Percentiles rank a stretch among this genome's conserved stretches.
Conservation (phyloP, 2,113 vertebrate species). For the Corydoras sp. region DNA sequence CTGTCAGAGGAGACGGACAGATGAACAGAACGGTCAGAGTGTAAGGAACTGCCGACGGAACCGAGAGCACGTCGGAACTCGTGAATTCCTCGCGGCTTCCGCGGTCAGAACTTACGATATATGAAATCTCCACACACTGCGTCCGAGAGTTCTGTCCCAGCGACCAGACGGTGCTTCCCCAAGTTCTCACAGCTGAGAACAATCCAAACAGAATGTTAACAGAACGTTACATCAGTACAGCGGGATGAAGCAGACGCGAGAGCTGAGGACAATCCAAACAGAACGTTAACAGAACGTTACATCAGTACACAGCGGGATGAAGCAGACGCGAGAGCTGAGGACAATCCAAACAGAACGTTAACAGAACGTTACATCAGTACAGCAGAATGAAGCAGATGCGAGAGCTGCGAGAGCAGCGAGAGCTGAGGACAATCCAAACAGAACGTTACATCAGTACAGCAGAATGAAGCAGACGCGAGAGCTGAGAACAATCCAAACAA, state of each 20-base stretch:
- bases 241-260: constrained; percentile 17
- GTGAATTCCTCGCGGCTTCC: neutral
- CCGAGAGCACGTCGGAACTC: too few relatives aligned
- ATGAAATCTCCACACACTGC: constrained; percentile 7
- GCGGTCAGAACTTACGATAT: neutral
- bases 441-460: neutral
- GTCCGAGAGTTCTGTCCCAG: neutral
- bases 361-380: neutral
- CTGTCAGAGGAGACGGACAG: neutral
- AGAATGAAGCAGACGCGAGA: constrained; percentile 19
- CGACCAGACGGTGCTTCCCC: neutral
- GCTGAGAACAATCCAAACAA: too few relatives aligned
- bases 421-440: too few relatives aligned
- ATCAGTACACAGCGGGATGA: constrained; percentile 21
- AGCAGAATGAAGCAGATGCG: constrained; percentile 24
- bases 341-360: too few relatives aligned
- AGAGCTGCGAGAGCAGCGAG: too few relatives aligned
- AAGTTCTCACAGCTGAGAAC: neutral
- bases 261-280: too few relatives aligned
- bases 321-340: neutral
- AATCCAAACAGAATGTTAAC: too few relatives aligned
- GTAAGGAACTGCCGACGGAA: neutral
- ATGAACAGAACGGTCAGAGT: neutral
- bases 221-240: neutral
- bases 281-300: neutral